Percentiles rank a stretch among this genome's conserved stretches.
These are phyloP conservation scores for Natrix natrix DNA, from an alignment of 2,797 vertebrate species.

Conservation along the genomic window DNA sequence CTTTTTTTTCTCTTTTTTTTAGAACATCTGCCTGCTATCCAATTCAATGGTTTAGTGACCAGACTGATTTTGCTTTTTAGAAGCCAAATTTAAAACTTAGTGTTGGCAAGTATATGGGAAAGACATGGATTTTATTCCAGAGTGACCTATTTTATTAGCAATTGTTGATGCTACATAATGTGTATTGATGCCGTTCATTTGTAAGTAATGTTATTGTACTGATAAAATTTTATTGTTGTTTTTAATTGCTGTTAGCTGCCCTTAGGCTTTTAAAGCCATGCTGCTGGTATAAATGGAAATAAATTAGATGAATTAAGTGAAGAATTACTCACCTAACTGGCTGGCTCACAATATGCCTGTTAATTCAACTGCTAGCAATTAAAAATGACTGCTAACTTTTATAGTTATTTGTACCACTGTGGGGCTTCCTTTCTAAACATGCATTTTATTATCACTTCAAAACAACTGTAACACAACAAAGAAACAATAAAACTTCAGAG, in stretches of 20 bases:
- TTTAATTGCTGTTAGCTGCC: slow-evolving; percentile 8
- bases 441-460: neutral
- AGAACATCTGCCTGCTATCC: neutral
- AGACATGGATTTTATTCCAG: neutral
- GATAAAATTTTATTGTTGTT: slow-evolving; percentile 5
- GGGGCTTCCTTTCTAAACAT: neutral
- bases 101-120: neutral
- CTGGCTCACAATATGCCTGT: neutral
- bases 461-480: neutral
- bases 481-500: neutral
- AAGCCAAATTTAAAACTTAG: neutral
- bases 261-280: neutral
- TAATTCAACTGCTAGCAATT: slow-evolving; percentile 20
- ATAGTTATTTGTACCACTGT: neutral
- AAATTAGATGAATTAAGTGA: neutral
- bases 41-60: neutral
- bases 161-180: neutral
- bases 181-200: neutral
- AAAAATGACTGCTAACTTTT: slow-evolving; percentile 4
- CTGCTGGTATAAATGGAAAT: neutral
- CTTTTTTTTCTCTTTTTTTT: neutral
- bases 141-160: neutral
- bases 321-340: neutral
- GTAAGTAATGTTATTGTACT: slow-evolving; percentile 16
- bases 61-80: neutral